Evolutionary conservation across 2,888 invertebrate genomes (phyloP), one percentile per base, ranked within the genome.

Genomic region (Tenthredo distinguenda): DNA sequence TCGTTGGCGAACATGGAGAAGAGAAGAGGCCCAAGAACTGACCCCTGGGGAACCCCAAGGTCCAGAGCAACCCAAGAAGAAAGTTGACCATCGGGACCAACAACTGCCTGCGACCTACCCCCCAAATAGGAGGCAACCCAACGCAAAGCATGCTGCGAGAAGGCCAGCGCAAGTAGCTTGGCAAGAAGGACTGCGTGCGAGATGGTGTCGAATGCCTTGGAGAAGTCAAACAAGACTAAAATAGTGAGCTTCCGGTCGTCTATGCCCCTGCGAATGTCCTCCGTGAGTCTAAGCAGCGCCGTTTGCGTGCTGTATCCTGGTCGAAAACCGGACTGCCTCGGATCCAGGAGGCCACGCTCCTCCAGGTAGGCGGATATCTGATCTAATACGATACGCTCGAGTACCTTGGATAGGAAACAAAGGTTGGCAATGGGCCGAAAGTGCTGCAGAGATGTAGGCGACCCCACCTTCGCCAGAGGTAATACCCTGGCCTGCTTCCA

Each of bases 211-310:
- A 65, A 65, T 3, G 31, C 65, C 21, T 65, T 65, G 0, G n/a
- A n/a, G n/a, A 65, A 65, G 12, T 65, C 65, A 10, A 65, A 65
- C 9, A 65, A 4, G 26, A 65, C 21, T 9, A 26, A 55, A 1
- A 81, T 21, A 18, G 81, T 81, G 9, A 81, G 21, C 26, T 62
- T 55, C 4, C 31, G 21, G 2, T 81, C 81, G 9, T 81, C 81
- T 2, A 81, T 55, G 2, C 50, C 81, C 18, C 31, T 12, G 6
- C 81, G 55, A 2, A 43, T 43, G n/a, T 76, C 76, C 9, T 74
- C 74, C 2, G 21, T 5, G 7, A 74, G 34, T 15, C 40, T 10
- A 1, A 74, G 37, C 4, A 74, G n/a, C 5, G 74, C 74, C 1
- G 74, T 9, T 5, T 76, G 76, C 4, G 81, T 81, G 62, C 55